Percentiles rank a stretch among this genome's conserved stretches.
Conservation (phyloP, 2,888 invertebrate genomes). For the Drosophila rubida region DNA sequence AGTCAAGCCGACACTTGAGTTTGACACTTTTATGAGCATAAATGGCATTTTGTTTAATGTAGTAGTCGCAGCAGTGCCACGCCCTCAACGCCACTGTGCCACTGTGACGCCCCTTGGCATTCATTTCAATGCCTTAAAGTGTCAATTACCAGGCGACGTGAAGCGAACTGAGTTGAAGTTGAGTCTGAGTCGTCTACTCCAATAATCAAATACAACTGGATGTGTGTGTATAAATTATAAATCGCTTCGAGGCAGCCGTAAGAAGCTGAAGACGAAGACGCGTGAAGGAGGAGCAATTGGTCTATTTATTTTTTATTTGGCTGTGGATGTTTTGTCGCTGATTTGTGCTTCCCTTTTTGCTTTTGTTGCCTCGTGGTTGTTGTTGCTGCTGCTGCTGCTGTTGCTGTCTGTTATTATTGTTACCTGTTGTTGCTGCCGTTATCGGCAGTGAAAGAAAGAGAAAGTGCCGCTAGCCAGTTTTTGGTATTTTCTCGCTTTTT, state of each 20-base stretch:
- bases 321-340: constrained; percentile 61
- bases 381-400: constrained; percentile 30
- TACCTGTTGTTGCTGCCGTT: constrained; percentile 46
- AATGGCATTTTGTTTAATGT: constrained; percentile 61
- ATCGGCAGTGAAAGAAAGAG: constrained; percentile 82
- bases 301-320: constrained; percentile 71
- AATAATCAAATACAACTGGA: constrained; percentile 30
- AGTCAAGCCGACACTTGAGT: constrained; percentile 62
- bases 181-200: too few relatives aligned
- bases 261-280: constrained; percentile 15
- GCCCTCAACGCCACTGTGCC: constrained; percentile 41
- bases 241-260: constrained; percentile 59
- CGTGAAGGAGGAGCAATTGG: constrained; percentile 59
- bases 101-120: constrained; percentile 24
- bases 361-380: constrained; percentile 19
- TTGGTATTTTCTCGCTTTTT: constrained; percentile 51
- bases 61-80: constrained; percentile 46
- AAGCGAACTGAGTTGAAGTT: constrained; percentile 29
- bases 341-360: constrained; percentile 70
- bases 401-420: constrained; percentile 28
- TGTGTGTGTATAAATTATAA: constrained; percentile 70
- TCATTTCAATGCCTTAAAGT: constrained; percentile 69
- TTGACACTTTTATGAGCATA: constrained; percentile 75
- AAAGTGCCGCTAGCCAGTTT: constrained; percentile 82
- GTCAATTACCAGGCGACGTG: constrained; percentile 68